These are phyloP conservation scores for Myripristis jacobus DNA, from an alignment of 2,797 vertebrate species.

Conservation along the genomic window DNA sequence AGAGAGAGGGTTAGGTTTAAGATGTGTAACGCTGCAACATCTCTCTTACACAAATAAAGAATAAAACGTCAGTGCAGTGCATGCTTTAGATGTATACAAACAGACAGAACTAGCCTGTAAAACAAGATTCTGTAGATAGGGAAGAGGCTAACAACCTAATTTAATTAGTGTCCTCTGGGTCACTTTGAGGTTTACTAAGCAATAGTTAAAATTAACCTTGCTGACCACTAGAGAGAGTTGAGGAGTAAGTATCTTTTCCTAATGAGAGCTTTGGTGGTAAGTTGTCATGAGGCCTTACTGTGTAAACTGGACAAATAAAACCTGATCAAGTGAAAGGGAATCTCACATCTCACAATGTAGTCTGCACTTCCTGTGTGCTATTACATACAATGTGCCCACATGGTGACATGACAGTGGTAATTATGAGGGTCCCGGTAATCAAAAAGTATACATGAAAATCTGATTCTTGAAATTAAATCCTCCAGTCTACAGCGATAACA, in stretches of 20 bases:
- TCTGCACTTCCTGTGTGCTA: no score
- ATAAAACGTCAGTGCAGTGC: background rate
- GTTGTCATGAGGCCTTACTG: background rate
- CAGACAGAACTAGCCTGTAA: background rate
- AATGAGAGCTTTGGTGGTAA: background rate
- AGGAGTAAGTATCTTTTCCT: background rate
- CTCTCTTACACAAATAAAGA: constrained; percentile 27
- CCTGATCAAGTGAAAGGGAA: no score
- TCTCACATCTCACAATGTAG: background rate
- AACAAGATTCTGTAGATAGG: background rate
- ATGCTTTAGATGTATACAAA: constrained; percentile 7
- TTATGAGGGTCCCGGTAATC: background rate
- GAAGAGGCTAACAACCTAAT: background rate
- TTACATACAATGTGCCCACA: no score
- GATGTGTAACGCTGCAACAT: constrained; percentile 35
- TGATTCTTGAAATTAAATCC: background rate
- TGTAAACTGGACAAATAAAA: no score
- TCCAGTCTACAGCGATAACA: background rate
- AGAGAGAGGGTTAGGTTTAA: constrained; percentile 30
- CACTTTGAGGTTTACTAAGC: background rate
- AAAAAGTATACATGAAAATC: background rate
- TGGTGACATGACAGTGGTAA: background rate
- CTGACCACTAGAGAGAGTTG: constrained; percentile 17
- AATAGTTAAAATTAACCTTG: background rate
- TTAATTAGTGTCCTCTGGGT: constrained; percentile 4